Conservation (phyloP, 2,113 vertebrate species). For the Lipotes vexillifer region DNA sequence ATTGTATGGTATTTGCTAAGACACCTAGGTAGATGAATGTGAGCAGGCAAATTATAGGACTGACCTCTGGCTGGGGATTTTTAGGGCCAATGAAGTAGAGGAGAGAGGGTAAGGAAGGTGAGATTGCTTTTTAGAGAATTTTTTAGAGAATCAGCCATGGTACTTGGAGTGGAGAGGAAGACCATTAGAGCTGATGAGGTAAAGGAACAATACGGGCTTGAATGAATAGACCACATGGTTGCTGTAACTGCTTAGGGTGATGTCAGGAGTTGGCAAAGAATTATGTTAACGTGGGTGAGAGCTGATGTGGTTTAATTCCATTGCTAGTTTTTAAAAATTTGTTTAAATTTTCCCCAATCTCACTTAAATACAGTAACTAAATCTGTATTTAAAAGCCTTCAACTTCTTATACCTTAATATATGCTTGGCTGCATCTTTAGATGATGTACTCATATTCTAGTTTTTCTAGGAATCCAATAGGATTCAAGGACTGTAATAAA, state of each 20-base stretch:
- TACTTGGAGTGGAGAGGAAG: background rate
- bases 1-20: background rate
- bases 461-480: background rate
- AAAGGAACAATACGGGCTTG: background rate
- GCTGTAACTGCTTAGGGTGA: background rate
- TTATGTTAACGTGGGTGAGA: background rate
- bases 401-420: background rate
- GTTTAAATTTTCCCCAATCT: background rate
- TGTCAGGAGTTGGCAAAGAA: background rate
- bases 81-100: background rate
- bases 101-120: background rate
- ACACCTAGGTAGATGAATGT: background rate
- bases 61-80: background rate
- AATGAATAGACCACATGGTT: background rate
- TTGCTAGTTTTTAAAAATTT: background rate
- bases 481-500: background rate
- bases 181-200: background rate
- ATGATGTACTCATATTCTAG: background rate
- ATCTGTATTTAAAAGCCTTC: background rate
- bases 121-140: background rate
- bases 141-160: background rate
- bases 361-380: background rate
- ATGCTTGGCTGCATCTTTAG: background rate
- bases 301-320: background rate
- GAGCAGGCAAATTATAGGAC: background rate